Evolutionary conservation across 2,797 vertebrate species (phyloP).

Genomic region (Thripadectes ignobilis): DNA sequence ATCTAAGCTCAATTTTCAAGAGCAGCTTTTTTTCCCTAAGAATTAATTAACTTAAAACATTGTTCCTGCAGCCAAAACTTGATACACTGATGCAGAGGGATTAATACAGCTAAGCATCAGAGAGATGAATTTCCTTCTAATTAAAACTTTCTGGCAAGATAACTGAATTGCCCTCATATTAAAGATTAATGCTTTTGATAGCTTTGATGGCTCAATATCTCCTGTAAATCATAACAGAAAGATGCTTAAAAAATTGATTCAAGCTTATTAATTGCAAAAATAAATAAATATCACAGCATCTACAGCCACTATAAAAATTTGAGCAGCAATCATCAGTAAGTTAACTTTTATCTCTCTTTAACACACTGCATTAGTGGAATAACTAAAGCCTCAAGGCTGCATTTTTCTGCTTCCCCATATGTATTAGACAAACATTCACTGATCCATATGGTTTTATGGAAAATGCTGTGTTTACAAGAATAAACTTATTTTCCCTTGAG

Average conservation of each 20-base stretch:
- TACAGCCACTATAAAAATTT: neutral
- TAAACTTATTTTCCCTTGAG: neutral
- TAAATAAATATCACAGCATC: slow-evolving; percentile 29
- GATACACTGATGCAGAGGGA: slow-evolving; percentile 12
- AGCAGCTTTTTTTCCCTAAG: neutral
- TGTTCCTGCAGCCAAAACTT: slow-evolving; percentile 29
- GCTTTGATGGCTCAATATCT: slow-evolving; percentile 59
- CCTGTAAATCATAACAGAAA: slow-evolving; percentile 56
- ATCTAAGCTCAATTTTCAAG: neutral
- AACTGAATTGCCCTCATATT: slow-evolving; percentile 52
- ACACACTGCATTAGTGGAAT: neutral
- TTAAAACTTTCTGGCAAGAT: slow-evolving; percentile 72
- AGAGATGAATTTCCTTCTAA: slow-evolving; percentile 60
- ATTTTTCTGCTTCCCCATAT: neutral
- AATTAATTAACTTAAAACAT: slow-evolving; percentile 44
- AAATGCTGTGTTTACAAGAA: neutral
- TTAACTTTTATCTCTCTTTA: neutral
- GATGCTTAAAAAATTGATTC: slow-evolving; percentile 62
- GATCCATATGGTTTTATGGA: neutral
- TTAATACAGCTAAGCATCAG: slow-evolving; percentile 17
- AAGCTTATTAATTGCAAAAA: slow-evolving; percentile 60
- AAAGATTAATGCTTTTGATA: slow-evolving; percentile 73
- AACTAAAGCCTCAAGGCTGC: neutral
- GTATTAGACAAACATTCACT: neutral
- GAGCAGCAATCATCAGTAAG: neutral